Percentiles rank a stretch among this genome's conserved stretches.
Evolutionary conservation across 2,797 vertebrate genomes (phyloP).

Genomic region (Hipposideros larvatus): DNA sequence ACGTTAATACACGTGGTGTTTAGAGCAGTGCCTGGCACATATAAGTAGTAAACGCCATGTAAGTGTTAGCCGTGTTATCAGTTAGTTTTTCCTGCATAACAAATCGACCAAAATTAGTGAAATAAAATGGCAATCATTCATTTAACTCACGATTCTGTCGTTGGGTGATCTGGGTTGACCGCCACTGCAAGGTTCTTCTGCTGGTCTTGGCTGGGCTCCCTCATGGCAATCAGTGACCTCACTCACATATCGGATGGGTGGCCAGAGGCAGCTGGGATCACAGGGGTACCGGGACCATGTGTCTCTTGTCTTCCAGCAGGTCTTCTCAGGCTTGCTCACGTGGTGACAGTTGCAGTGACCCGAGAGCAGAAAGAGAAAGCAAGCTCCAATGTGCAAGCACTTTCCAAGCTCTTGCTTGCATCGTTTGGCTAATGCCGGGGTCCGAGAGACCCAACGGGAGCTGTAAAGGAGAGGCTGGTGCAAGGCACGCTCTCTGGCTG

Average conservation of each 20-base stretch:
- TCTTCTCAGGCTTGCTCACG: not conserved
- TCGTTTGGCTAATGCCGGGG: not conserved
- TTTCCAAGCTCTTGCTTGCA: not conserved
- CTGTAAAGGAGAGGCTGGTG: too few species aligned
- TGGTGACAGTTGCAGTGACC: not conserved
- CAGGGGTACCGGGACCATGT: too few species aligned
- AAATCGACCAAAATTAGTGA: not conserved
- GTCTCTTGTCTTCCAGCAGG: not conserved
- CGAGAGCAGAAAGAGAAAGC: not conserved
- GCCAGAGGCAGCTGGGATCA: accelerated
- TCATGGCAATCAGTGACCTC: accelerated
- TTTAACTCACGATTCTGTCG: too few species aligned
- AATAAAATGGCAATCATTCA: not conserved
- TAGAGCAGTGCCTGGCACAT: not conserved
- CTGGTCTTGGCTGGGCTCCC: too few species aligned
- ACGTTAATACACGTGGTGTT: accelerated
- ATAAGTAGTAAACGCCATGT: accelerated
- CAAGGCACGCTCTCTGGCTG: too few species aligned
- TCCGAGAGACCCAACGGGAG: too few species aligned
- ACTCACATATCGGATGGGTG: accelerated
- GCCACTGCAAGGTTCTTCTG: accelerated
- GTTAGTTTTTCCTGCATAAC: too few species aligned
- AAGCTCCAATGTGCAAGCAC: accelerated
- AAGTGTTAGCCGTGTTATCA: not conserved
- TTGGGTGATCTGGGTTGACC: not conserved